A percentile compares a stretch with the other conserved stretches of the same genome.
These are phyloP conservation scores for Lepisosteus osseus DNA, from an alignment of 2,113 vertebrate genomes.

Conservation along the genomic window DNA sequence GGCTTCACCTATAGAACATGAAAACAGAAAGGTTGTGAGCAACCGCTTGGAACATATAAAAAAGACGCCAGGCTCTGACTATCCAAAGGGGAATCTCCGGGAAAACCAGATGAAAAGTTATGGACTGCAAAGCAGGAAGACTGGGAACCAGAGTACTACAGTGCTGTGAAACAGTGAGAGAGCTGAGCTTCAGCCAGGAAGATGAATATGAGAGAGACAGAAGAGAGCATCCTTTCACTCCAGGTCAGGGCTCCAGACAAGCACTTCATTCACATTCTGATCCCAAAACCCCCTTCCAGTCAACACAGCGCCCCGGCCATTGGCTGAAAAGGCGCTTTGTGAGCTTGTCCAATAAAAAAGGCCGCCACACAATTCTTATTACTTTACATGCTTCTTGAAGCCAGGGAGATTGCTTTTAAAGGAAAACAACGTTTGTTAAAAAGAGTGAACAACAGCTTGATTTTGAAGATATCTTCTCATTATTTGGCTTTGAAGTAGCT, in stretches of 20 bases:
- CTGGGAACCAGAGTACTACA: background rate
- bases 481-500: too few relatives aligned
- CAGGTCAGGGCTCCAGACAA: constrained; percentile 13
- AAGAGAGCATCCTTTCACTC: constrained; percentile 22
- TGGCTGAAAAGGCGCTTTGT: background rate
- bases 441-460: too few relatives aligned
- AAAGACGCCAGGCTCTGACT: background rate
- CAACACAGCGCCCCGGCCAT: background rate
- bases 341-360: background rate
- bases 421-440: too few relatives aligned
- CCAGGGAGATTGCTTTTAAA: background rate
- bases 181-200: background rate
- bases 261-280: background rate
- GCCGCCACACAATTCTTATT: background rate
- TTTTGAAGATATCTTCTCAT: too few relatives aligned
- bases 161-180: background rate
- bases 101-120: too few relatives aligned
- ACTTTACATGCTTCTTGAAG: background rate
- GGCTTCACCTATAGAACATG: constrained; percentile 80
- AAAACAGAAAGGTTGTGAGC: background rate
- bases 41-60: background rate
- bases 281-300: constrained; percentile 16
- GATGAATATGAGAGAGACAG: background rate
- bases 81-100: too few relatives aligned
- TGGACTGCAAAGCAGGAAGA: background rate